phyloP scores from a whole-genome alignment of 1,140 invertebrate species.

The Microplitis demolitor region DNA sequence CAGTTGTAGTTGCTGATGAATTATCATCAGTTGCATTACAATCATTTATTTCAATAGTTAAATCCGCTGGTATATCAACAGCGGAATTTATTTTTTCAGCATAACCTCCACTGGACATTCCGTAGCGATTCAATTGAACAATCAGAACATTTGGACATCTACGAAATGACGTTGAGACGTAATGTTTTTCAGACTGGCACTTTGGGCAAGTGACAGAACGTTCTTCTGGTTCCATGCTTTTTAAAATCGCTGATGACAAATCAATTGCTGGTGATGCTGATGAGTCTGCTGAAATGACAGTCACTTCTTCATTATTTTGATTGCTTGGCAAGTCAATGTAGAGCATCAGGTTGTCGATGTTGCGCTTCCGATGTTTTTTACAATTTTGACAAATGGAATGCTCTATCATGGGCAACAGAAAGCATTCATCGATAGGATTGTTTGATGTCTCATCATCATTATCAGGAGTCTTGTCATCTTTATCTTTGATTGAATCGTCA shows the following conservation, averaged over 20 bases:
- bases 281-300: too few relatives aligned
- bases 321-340: conserved; percentile 45
- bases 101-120: conserved; percentile 41
- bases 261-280: conserved; percentile 21
- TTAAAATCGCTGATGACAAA: conserved; percentile 41
- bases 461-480: neutral
- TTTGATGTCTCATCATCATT: neutral
- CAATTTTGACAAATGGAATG: conserved; percentile 46
- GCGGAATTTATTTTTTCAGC: conserved; percentile 47
- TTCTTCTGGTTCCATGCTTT: conserved; percentile 43
- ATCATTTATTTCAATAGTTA: conserved; percentile 37
- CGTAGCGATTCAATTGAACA: conserved; percentile 50
- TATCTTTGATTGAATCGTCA: neutral
- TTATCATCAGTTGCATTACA: conserved; percentile 10
- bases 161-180: conserved; percentile 44
- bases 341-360: conserved; percentile 50
- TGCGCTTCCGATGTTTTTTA: conserved; percentile 40
- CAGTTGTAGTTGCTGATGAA: neutral
- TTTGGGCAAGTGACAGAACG: conserved; percentile 43
- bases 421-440: conserved; percentile 51
- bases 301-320: conserved; percentile 7
- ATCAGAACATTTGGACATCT: conserved; percentile 46
- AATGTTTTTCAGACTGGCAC: conserved; percentile 43
- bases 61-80: conserved; percentile 42
- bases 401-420: conserved; percentile 48